phyloP scores from a whole-genome alignment of 2,888 invertebrate species.

The Nymphalis c-album region DNA sequence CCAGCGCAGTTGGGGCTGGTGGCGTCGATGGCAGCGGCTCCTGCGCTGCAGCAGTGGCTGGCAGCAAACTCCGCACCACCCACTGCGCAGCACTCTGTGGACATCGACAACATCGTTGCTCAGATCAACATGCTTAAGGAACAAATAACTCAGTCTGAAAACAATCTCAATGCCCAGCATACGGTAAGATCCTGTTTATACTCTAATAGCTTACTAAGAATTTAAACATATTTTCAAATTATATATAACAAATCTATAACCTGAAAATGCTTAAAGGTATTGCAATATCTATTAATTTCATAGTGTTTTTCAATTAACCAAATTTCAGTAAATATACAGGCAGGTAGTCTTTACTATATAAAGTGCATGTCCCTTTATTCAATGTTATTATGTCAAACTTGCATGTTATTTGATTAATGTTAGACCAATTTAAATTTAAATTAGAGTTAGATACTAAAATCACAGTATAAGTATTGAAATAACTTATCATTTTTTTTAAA shows the following conservation, averaged over 20 bases:
- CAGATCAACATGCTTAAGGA: conserved; percentile 93
- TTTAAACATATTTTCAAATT: background rate
- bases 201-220: background rate
- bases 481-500: background rate
- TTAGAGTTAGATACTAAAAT: background rate
- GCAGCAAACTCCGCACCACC: conserved; percentile 67
- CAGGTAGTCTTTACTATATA: conserved; percentile 27
- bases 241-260: conserved; percentile 1
- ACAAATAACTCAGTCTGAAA: conserved; percentile 97
- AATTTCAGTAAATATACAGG: conserved; percentile 31
- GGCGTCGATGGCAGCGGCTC: conserved; percentile 77
- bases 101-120: conserved; percentile 83
- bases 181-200: conserved; percentile 81
- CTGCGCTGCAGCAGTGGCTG: conserved; percentile 74
- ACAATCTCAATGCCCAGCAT: conserved; percentile 97
- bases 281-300: conserved; percentile 9
- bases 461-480: background rate
- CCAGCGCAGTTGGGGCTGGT: conserved; percentile 81
- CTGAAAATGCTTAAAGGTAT: conserved; percentile 4
- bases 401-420: conserved; percentile 17
- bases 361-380: conserved; percentile 24
- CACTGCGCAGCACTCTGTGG: conserved; percentile 53
- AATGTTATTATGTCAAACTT: conserved; percentile 14
- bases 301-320: conserved; percentile 20
- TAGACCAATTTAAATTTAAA: background rate